These are phyloP conservation scores for Scaptomyza polygonia DNA, from an alignment of 2,888 invertebrate species.

Conservation along the genomic window DNA sequence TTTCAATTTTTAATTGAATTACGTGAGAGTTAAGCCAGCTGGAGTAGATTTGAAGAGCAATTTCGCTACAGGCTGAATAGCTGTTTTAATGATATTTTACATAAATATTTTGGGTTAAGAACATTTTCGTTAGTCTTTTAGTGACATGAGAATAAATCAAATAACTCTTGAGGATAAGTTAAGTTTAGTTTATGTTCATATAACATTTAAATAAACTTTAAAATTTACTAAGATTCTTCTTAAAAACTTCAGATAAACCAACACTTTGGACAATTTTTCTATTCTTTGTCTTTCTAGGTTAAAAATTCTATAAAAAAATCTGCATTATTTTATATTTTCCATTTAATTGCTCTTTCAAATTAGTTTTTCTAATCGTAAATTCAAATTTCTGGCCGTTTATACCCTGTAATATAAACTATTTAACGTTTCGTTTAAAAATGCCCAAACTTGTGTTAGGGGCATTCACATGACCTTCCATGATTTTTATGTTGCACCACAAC, in stretches of 20 bases:
- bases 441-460: neutral
- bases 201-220: no score
- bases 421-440: slow-evolving; percentile 18
- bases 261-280: no score
- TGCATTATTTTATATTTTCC: no score
- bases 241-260: no score
- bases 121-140: no score
- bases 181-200: no score
- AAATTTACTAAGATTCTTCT: no score
- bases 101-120: no score
- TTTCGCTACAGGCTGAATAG: neutral
- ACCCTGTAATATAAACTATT: slow-evolving; percentile 47
- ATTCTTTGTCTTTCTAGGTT: no score
- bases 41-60: neutral
- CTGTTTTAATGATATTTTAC: neutral
- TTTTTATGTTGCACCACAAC: slow-evolving; percentile 17
- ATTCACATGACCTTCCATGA: slow-evolving; percentile 1
- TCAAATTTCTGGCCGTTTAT: slow-evolving; percentile 18
- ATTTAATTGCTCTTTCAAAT: slow-evolving; percentile 1
- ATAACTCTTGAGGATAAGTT: no score
- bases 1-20: slow-evolving; percentile 54
- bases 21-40: slow-evolving; percentile 1
- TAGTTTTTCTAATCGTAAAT: slow-evolving; percentile 21
- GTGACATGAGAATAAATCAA: no score
- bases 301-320: no score